phyloP scores from a whole-genome alignment of 1,140 invertebrate species.

The Druon quercuslanigerum region DNA sequence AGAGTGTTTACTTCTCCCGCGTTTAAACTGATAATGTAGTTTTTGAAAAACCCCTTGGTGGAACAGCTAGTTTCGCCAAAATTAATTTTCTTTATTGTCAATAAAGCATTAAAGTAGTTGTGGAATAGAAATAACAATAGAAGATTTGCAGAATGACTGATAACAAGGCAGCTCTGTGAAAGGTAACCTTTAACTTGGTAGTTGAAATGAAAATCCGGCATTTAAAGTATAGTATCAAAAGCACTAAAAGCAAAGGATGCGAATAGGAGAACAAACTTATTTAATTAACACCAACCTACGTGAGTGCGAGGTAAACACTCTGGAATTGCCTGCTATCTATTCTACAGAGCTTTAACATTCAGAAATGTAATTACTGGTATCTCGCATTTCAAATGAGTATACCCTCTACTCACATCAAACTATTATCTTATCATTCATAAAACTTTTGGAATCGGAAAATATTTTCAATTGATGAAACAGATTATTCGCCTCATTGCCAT shows the following conservation, averaged over 20 bases:
- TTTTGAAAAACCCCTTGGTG: neutral
- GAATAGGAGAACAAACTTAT: slow-evolving; percentile 29
- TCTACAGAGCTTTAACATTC: slow-evolving; percentile 5
- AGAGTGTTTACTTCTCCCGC: too few species aligned
- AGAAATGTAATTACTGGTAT: slow-evolving; percentile 15
- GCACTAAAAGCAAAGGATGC: slow-evolving; percentile 18
- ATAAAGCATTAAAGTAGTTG: slow-evolving; percentile 19
- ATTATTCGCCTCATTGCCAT: too few species aligned
- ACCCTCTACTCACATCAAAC: neutral
- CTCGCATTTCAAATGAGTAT: slow-evolving; percentile 18
- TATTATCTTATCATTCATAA: neutral
- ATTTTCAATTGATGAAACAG: neutral
- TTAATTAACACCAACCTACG: slow-evolving; percentile 28
- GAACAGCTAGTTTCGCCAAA: slow-evolving; percentile 8
- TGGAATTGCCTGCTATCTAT: slow-evolving; percentile 25
- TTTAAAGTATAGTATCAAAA: slow-evolving; percentile 4
- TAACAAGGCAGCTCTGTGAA: neutral
- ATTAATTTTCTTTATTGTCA: slow-evolving; percentile 14
- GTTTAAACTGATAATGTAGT: too few species aligned
- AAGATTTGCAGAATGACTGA: neutral
- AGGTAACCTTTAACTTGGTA: neutral
- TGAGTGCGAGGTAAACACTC: slow-evolving; percentile 20
- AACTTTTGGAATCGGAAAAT: neutral
- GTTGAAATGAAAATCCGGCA: slow-evolving; percentile 16
- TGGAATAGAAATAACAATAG: neutral